Evolutionary conservation across 2,888 invertebrate species (phyloP), one percentile per base, ranked within the genome.

Genomic region (Dioctria rufipes): DNA sequence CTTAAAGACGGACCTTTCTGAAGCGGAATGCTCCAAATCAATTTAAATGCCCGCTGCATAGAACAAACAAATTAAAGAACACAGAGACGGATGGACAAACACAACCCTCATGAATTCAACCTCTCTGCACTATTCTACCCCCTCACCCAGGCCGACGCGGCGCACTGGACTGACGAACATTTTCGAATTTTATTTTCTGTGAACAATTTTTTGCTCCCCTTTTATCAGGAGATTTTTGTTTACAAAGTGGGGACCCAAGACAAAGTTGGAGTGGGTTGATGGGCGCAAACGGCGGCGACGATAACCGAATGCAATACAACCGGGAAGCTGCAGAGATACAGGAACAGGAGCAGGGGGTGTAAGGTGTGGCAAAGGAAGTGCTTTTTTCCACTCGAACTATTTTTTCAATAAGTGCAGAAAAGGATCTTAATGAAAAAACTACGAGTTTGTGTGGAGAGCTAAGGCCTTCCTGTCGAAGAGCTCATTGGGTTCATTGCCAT

Each of bases 361-460:
- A 42, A 39, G 75, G 80, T 60, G 65, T 51, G 54, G 75, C 65
- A 51, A 46, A 80, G 81, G 79, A 75, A 80, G 75, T 81, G 51
- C 82, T 78, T 80, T 80, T 80, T 82, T 82, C 80, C 82, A 82
- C 82, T 82, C 80, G 80, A 77, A 82, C 82, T 78, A 80, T 82
- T 82, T 80, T 82, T 82, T 63, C 80, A 82, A 82, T 82, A 82
- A 82, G 78, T 80, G 82, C 71, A 80, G 80, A 81, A 81, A 81
- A 81, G 80, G 77, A 77, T 80, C 80, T 81, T 81, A 81, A 81
- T 81, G 81, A 81, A 81, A 81, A 81, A 81, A 80, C 80, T 81
- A 75, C 69, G 79, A 79, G 79, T 81, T 81, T 81, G 75, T 79
- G 60, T 63, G 43, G 61, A 73, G 73, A 39, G 61, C 61, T 61